Evolutionary conservation across 92 coral and sea anemone species (phyloP).

Genomic region (Actinostola sp.): DNA sequence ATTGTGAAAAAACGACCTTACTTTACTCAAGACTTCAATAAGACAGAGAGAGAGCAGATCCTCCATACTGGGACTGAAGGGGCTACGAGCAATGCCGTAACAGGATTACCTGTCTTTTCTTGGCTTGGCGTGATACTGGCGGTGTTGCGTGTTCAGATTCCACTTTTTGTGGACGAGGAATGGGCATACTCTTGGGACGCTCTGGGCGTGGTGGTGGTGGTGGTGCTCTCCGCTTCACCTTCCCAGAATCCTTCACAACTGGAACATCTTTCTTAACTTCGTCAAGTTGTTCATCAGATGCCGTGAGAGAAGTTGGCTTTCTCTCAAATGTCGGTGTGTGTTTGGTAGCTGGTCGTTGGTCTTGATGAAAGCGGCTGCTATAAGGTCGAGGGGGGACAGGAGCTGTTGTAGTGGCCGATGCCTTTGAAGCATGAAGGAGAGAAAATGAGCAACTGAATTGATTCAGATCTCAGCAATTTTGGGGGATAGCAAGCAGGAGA

Average conservation of each 20-base stretch:
- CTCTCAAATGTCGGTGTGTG: background rate
- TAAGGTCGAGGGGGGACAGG: constrained; percentile 18
- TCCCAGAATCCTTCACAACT: background rate
- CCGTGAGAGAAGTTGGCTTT: background rate
- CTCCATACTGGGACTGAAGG: background rate
- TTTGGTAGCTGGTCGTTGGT: background rate
- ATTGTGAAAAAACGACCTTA: too few relatives aligned
- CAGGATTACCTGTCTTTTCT: constrained; percentile 15
- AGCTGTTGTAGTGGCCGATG: background rate
- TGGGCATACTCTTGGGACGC: constrained; percentile 8
- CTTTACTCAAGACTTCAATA: too few relatives aligned
- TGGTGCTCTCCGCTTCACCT: constrained; percentile 51
- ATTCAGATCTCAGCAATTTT: too few relatives aligned
- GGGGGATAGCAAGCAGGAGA: too few relatives aligned
- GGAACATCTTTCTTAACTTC: background rate
- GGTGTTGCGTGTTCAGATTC: background rate
- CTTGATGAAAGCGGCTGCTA: background rate
- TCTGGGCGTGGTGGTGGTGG: constrained; percentile 65
- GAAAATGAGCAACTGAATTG: too few relatives aligned
- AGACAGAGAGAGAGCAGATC: too few relatives aligned
- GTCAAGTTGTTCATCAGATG: constrained; percentile 9
- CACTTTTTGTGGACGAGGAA: constrained; percentile 4
- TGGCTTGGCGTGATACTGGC: background rate
- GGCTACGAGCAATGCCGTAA: too few relatives aligned
- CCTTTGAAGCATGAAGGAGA: background rate